phyloP scores from a whole-genome alignment of 2,113 vertebrate genomes.

The Nothocercus julius region DNA sequence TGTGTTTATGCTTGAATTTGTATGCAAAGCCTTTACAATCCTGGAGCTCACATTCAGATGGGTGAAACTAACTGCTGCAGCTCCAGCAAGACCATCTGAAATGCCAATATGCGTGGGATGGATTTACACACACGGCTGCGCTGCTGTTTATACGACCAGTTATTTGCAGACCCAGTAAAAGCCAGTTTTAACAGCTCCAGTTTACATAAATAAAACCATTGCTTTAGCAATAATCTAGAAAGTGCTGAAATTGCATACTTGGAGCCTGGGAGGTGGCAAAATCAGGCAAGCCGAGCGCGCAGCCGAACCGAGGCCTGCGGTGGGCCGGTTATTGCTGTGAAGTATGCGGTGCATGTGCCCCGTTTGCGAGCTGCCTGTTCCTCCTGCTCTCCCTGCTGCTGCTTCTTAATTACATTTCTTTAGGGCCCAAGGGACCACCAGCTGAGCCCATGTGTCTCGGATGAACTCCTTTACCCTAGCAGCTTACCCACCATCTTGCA shows the following conservation, averaged over 20 bases:
- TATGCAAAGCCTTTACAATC: background rate
- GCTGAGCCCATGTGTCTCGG: background rate
- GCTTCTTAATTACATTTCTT: background rate
- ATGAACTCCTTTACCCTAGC: background rate
- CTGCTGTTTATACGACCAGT: background rate
- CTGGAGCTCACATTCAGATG: background rate
- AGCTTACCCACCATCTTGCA: background rate
- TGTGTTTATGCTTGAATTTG: background rate
- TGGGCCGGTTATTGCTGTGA: fast-evolving
- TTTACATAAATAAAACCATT: background rate
- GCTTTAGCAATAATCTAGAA: background rate
- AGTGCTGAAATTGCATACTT: background rate
- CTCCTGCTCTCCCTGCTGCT: background rate
- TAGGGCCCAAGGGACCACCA: background rate
- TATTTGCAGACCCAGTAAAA: background rate
- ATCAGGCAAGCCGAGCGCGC: background rate
- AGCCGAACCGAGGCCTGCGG: background rate
- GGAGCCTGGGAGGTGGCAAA: background rate
- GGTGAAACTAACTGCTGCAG: background rate
- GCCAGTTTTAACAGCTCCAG: background rate
- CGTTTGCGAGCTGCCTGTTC: fast-evolving
- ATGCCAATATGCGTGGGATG: fast-evolving
- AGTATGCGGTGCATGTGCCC: background rate
- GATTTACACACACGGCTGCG: fast-evolving
- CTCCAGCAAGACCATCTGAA: background rate